phyloP scores from a whole-genome alignment of 2,888 invertebrate species.

The Sipha maydis region DNA sequence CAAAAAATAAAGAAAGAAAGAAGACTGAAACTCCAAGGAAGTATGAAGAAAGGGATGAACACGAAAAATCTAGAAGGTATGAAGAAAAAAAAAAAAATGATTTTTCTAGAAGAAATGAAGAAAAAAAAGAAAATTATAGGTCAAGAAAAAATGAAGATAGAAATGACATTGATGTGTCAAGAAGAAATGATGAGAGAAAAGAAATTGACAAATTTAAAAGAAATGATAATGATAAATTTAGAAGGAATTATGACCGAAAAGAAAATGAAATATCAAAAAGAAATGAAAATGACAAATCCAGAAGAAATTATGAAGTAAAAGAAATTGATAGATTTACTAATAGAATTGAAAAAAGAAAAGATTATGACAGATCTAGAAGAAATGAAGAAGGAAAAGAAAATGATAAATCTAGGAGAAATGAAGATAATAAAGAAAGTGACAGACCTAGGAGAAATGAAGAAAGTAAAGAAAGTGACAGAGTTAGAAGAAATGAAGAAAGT shows the following conservation, averaged over 20 bases:
- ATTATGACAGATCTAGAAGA: conserved; percentile 7
- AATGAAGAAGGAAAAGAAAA: conserved; percentile 13
- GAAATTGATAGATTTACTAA: background rate
- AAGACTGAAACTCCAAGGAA: background rate
- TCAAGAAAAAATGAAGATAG: conserved; percentile 14
- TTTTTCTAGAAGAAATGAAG: background rate
- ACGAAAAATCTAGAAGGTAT: background rate
- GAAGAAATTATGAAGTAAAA: conserved; percentile 19
- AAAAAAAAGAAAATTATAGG: background rate
- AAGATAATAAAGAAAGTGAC: conserved; percentile 61
- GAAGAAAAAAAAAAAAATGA: background rate
- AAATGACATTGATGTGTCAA: background rate
- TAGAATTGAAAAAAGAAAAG: background rate
- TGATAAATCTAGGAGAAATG: conserved; percentile 63
- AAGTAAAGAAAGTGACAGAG: conserved; percentile 63
- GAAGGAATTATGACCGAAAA: background rate
- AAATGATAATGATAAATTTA: conserved; percentile 18
- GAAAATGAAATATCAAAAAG: background rate
- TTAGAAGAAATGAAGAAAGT: conserved; percentile 61
- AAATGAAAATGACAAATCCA: conserved; percentile 5
- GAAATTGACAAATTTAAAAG: conserved; percentile 3
- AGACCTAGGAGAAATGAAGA: conserved; percentile 64
- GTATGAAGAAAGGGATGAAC: background rate
- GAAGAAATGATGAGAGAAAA: background rate
- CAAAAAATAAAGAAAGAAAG: background rate